Percentiles rank a stretch among this genome's conserved stretches.
These are phyloP conservation scores for Euura lappo DNA, from an alignment of 1,140 invertebrate genomes.

Conservation along the genomic window DNA sequence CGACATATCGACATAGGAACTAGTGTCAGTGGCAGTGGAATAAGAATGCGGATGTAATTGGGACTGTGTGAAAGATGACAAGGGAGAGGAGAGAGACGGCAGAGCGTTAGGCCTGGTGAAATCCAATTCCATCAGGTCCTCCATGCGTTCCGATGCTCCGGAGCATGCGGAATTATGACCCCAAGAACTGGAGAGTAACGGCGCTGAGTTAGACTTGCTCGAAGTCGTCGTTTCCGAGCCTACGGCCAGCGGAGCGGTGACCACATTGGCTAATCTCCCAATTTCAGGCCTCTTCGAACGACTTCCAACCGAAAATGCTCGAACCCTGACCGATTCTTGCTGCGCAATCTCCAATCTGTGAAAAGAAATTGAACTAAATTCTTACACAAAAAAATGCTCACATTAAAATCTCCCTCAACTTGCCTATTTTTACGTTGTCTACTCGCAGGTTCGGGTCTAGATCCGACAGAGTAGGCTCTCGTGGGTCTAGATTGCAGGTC, in stretches of 20 bases:
- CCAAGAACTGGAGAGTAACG: constrained; percentile 57
- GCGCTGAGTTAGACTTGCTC: constrained; percentile 57
- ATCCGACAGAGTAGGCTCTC: constrained; percentile 88
- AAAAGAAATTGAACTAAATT: constrained; percentile 13
- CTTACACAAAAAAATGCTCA: neutral
- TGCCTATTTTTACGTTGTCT: constrained; percentile 56
- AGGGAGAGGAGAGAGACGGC: constrained; percentile 44
- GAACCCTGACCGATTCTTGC: constrained; percentile 59
- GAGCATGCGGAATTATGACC: constrained; percentile 65
- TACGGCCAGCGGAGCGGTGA: constrained; percentile 66
- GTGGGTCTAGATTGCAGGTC: constrained; percentile 68
- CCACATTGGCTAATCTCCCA: constrained; percentile 53
- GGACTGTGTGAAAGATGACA: constrained; percentile 42
- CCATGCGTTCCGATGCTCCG: constrained; percentile 65
- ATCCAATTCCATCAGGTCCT: constrained; percentile 83
- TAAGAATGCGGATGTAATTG: constrained; percentile 45
- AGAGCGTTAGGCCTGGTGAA: constrained; percentile 65
- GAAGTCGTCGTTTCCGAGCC: constrained; percentile 51
- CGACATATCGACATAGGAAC: constrained; percentile 67
- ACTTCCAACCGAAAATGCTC: constrained; percentile 76
- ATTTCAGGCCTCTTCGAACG: constrained; percentile 63
- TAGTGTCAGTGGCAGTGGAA: constrained; percentile 57
- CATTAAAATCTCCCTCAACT: neutral
- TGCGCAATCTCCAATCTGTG: constrained; percentile 54
- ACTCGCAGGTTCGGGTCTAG: constrained; percentile 67